These are phyloP conservation scores for Coenonympha arcania DNA, from an alignment of 2,888 invertebrate genomes.

Conservation along the genomic window DNA sequence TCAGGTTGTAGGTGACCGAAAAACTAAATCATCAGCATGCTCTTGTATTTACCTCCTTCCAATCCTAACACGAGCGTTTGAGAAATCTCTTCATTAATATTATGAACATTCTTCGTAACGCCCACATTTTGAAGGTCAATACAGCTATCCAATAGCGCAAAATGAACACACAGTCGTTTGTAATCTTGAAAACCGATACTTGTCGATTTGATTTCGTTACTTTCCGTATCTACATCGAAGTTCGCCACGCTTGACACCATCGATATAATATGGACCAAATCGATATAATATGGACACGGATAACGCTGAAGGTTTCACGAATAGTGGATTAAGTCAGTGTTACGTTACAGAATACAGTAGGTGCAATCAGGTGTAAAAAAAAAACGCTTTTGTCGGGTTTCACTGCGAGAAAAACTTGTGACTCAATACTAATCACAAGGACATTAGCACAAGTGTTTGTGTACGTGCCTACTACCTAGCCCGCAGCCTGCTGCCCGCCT, in stretches of 20 bases:
- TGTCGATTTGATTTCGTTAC: background rate
- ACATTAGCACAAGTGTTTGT: constrained; percentile 39
- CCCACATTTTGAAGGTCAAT: no score
- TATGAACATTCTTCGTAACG: no score
- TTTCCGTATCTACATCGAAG: background rate
- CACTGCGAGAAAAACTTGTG: constrained; percentile 36
- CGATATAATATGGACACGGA: constrained; percentile 10
- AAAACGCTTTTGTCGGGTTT: constrained; percentile 48
- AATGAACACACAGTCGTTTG: background rate
- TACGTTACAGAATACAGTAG: constrained; percentile 41
- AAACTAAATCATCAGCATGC: no score
- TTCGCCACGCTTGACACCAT: constrained; percentile 12
- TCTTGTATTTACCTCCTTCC: no score
- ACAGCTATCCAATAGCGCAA: background rate
- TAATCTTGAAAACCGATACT: background rate
- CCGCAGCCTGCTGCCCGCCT: background rate
- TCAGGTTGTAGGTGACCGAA: no score
- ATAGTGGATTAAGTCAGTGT: constrained; percentile 38
- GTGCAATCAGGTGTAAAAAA: constrained; percentile 40
- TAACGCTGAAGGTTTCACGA: constrained; percentile 27
- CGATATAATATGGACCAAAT: constrained; percentile 13
- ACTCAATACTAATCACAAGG: constrained; percentile 46
- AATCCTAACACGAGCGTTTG: no score
- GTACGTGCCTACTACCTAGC: constrained; percentile 8
- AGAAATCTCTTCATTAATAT: no score